Percentiles rank a stretch among this genome's conserved stretches.
These are phyloP conservation scores for Sylvilagus bachmani DNA, from an alignment of 2,113 vertebrate species.

Conservation along the genomic window DNA sequence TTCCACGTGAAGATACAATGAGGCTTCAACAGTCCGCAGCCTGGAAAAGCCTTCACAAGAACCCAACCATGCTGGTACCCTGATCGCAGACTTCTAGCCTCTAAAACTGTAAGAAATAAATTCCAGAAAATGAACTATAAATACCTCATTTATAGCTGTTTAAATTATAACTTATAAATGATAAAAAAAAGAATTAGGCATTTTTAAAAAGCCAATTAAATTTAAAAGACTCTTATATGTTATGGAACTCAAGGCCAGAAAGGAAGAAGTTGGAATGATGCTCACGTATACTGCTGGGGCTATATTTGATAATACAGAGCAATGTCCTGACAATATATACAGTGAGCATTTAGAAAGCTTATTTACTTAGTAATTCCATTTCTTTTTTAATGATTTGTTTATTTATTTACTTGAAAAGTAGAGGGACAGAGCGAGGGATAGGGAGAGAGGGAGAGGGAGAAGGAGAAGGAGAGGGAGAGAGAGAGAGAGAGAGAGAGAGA, in stretches of 20 bases:
- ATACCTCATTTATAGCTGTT: too few species aligned
- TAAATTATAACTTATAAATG: neutral
- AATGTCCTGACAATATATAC: neutral
- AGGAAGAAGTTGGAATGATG: neutral
- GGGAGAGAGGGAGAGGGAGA: too few species aligned
- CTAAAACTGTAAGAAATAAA: neutral
- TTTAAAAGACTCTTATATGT: slow-evolving; percentile 40
- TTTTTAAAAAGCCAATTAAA: neutral
- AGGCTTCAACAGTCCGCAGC: neutral
- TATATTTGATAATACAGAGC: neutral
- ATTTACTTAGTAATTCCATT: slow-evolving; percentile 39
- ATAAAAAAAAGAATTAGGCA: neutral
- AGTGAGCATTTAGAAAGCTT: slow-evolving; percentile 7
- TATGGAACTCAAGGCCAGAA: neutral
- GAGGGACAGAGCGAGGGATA: too few species aligned
- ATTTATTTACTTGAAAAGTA: too few species aligned
- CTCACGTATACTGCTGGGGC: neutral
- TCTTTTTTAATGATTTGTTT: neutral
- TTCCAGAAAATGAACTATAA: neutral
- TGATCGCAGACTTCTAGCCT: neutral
- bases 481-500: too few species aligned
- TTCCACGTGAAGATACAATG: neutral
- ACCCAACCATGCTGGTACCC: neutral
- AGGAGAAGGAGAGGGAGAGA: too few species aligned
- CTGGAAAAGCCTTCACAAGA: neutral